phyloP scores from a whole-genome alignment of 2,113 vertebrate genomes.

The Myotis brandtii region DNA sequence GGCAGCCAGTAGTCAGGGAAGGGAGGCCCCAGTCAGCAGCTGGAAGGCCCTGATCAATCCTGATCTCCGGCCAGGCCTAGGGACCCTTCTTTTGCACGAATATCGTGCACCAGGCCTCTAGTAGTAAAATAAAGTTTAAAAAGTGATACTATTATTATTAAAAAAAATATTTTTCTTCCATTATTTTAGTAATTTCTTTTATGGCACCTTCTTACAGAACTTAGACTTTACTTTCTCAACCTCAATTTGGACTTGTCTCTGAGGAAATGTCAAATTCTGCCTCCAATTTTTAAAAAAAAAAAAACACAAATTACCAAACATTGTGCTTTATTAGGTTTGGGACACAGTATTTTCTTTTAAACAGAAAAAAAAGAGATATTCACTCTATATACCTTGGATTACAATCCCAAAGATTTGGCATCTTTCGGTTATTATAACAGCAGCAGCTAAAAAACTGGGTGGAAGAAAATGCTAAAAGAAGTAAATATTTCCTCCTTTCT shows the following conservation, averaged over 20 bases:
- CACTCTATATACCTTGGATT: neutral
- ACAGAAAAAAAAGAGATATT: neutral
- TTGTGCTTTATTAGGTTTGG: neutral
- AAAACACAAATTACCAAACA: neutral
- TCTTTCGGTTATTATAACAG: neutral
- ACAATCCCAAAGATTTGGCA: neutral
- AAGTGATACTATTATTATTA: neutral
- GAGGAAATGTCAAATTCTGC: slow-evolving; percentile 25
- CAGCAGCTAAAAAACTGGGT: neutral
- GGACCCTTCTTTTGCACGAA: too few relatives aligned
- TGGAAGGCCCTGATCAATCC: too few relatives aligned
- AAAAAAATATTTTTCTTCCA: neutral
- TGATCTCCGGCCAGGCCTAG: too few relatives aligned
- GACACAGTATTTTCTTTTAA: slow-evolving; percentile 4
- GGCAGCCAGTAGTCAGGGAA: too few relatives aligned
- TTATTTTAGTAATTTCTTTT: slow-evolving; percentile 12
- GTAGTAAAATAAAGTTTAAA: neutral
- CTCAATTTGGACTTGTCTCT: neutral
- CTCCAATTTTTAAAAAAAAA: neutral
- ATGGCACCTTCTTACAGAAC: neutral
- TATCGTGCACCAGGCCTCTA: too few relatives aligned
- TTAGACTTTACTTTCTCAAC: neutral
- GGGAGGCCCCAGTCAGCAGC: too few relatives aligned
- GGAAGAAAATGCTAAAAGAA: neutral
- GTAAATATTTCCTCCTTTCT: neutral